These are phyloP conservation scores for Leucoptera coffeella DNA, from an alignment of 2,888 invertebrate species.

Conservation along the genomic window DNA sequence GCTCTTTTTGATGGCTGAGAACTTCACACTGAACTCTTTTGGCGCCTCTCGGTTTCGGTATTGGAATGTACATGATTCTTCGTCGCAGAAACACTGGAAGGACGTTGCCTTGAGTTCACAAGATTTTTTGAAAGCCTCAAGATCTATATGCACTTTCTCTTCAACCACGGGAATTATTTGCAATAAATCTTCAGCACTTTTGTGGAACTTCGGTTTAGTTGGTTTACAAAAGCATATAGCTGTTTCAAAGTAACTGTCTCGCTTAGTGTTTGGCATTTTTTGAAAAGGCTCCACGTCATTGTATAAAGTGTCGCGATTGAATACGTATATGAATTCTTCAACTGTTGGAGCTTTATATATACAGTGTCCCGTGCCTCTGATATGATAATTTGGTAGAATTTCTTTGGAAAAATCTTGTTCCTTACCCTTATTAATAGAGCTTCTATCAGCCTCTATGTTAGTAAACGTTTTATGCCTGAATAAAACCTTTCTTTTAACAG, in stretches of 20 bases:
- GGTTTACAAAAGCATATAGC: conserved; percentile 44
- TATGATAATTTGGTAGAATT: conserved; percentile 36
- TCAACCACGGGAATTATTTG: conserved; percentile 15
- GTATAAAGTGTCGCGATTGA: conserved; percentile 36
- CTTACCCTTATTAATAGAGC: conserved; percentile 23
- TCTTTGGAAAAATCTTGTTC: conserved; percentile 29
- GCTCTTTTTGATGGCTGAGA: conserved; percentile 38
- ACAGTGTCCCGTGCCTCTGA: conserved; percentile 43
- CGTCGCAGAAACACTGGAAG: conserved; percentile 41
- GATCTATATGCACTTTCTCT: conserved; percentile 22
- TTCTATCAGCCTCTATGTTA: conserved; percentile 36
- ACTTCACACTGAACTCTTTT: conserved; percentile 26
- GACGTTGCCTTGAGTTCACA: conserved; percentile 24
- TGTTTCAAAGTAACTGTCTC: conserved; percentile 39
- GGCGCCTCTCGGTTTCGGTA: conserved; percentile 21
- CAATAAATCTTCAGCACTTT: conserved; percentile 37
- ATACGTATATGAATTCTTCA: conserved; percentile 36
- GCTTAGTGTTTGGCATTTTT: conserved; percentile 20
- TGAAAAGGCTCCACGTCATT: conserved; percentile 23
- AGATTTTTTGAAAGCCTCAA: conserved; percentile 17
- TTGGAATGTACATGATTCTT: conserved; percentile 26
- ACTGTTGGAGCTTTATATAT: conserved; percentile 37
- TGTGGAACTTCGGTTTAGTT: conserved; percentile 29
- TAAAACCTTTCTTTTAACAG: conserved; percentile 24
- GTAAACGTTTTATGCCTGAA: conserved; percentile 46